Evolutionary conservation across 2,888 invertebrate genomes (phyloP), one percentile per base, ranked within the genome.

Genomic region (Cheilosia soror): DNA sequence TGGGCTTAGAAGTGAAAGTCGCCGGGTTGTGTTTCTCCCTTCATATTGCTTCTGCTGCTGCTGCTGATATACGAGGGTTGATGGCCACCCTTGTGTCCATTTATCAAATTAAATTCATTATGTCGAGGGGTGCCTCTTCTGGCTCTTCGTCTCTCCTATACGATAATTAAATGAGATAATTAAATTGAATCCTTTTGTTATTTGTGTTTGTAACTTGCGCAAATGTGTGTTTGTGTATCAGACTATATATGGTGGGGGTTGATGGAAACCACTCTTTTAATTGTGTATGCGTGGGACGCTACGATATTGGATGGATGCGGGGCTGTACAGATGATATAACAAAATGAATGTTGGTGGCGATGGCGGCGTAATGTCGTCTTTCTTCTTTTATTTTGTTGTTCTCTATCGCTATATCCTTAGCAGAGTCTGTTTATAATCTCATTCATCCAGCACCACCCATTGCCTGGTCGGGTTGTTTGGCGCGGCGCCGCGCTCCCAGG

Each of bases 51-150:
- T 42, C 27, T 69, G 71, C 15, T 69, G 42, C 15, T 69, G 42
- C 20, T 62, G 51, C 29, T 68, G 65, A 25, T 77, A 42, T 13
- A 72, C 62, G 76, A 79, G 79, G 75, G 81, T 82, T 73, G 81
- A 78, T 78, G 87, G 65, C 86, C 78, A 87, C 87, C 85, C 85
- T 85, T 82, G 86, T 87, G 88, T 88, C 88, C 88, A 88, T 88
- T 88, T 88, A 88, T 88, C 88, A 88, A 88, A 88, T 88, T 88
- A 88, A 88, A 88, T 88, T 88, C 88, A 88, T 88, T 88, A 88
- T 88, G 85, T 87, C 55, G 79, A 76, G 79, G 87, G 80, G 80
- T 78, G 77, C 53, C 80, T 73, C 79, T 72, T 72, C 71, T 53
- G 68, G 25, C 42, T 65, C 57, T 62, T 60, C 75, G 15, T 53